Conservation (phyloP, 2,888 invertebrate genomes). For the Rhopalosiphum nymphaeae region DNA sequence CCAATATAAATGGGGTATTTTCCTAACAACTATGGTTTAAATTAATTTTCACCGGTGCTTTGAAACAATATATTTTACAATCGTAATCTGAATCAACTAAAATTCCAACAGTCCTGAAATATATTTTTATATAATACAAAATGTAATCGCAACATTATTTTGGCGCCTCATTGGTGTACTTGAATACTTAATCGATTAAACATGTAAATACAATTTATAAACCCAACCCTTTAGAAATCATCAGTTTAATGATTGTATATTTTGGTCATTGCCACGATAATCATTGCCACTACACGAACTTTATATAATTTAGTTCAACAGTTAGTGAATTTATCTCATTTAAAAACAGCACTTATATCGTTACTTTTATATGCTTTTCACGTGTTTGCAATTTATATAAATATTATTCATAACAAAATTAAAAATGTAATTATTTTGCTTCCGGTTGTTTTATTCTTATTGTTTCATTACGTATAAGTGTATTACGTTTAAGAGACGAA, state of each 20-base stretch:
- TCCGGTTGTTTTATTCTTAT: neutral
- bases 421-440: neutral
- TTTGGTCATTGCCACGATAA: neutral
- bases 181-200: neutral
- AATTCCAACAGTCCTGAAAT: neutral
- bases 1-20: conserved; percentile 9
- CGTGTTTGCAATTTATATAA: neutral
- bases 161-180: neutral
- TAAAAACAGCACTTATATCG: neutral
- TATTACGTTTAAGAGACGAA: too few relatives aligned
- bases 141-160: neutral
- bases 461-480: neutral
- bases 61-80: neutral
- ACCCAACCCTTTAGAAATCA: neutral
- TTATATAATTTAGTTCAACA: neutral
- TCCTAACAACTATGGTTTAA: neutral
- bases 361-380: neutral
- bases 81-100: neutral
- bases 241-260: neutral
- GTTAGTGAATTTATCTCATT: neutral
- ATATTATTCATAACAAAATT: neutral
- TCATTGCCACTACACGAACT: neutral
- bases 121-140: neutral
- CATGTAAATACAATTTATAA: neutral
- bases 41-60: conserved; percentile 35